Evolutionary conservation across 2,888 invertebrate species (phyloP).

Genomic region (Argyresthia goedartella): DNA sequence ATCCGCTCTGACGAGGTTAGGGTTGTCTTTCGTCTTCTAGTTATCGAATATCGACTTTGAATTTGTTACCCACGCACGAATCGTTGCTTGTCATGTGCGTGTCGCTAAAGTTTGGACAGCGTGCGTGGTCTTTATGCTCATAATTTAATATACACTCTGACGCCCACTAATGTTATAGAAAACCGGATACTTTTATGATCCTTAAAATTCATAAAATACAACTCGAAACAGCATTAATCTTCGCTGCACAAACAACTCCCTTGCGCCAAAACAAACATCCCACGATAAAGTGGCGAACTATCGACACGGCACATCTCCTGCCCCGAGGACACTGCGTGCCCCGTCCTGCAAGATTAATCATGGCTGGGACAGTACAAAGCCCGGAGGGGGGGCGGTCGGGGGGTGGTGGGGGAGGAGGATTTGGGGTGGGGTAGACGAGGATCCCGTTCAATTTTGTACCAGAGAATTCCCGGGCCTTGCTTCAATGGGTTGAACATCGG

Average conservation of each 20-base stretch:
- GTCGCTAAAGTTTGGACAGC: too few relatives aligned
- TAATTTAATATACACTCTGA: too few relatives aligned
- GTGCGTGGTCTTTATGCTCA: too few relatives aligned
- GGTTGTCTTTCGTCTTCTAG: background rate
- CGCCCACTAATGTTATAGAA: too few relatives aligned
- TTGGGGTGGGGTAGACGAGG: conserved; percentile 14
- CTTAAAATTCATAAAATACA: too few relatives aligned
- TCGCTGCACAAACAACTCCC: background rate
- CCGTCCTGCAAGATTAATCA: conserved; percentile 59
- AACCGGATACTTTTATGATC: too few relatives aligned
- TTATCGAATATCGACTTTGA: background rate
- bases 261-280: background rate
- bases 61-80: too few relatives aligned
- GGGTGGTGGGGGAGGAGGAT: conserved; percentile 17
- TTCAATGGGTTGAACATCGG: conserved; percentile 21
- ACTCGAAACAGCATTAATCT: too few relatives aligned
- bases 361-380: conserved; percentile 25
- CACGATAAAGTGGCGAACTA: background rate
- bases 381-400: conserved; percentile 13
- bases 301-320: conserved; percentile 33
- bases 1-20: conserved; percentile 12
- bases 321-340: conserved; percentile 18
- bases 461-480: conserved; percentile 12
- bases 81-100: too few relatives aligned
- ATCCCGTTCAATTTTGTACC: conserved; percentile 25